These are phyloP conservation scores for Vultur gryphus DNA, from an alignment of 2,797 vertebrate species.

Conservation along the genomic window DNA sequence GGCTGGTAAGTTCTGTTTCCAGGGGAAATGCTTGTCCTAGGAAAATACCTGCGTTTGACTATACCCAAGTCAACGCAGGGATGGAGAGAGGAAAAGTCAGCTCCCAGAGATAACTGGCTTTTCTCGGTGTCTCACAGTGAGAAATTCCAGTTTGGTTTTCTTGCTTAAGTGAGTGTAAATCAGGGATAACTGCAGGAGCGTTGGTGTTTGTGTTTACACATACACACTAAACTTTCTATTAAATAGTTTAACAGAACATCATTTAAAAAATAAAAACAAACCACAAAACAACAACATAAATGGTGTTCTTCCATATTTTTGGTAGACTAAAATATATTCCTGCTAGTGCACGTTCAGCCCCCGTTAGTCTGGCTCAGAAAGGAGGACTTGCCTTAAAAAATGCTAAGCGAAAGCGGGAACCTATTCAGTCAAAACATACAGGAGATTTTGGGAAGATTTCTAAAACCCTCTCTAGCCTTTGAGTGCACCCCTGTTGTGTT, in stretches of 20 bases:
- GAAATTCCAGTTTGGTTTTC: background rate
- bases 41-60: background rate
- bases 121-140: background rate
- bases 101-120: background rate
- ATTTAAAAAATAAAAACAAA: background rate
- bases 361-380: background rate
- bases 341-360: background rate
- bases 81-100: background rate
- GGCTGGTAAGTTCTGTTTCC: background rate
- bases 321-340: background rate
- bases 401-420: background rate
- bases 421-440: background rate
- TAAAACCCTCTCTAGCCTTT: background rate
- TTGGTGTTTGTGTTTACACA: background rate
- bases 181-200: background rate
- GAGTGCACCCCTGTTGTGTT: background rate
- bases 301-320: accelerated
- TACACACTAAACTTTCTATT: background rate
- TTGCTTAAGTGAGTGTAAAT: background rate
- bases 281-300: background rate
- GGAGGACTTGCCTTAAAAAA: background rate
- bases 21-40: background rate
- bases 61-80: accelerated
- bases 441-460: background rate
- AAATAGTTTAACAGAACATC: background rate